A percentile compares a stretch with the other conserved stretches of the same genome.
These are phyloP conservation scores for Dipodomys spectabilis DNA, from an alignment of 2,113 vertebrate species.

Conservation along the genomic window DNA sequence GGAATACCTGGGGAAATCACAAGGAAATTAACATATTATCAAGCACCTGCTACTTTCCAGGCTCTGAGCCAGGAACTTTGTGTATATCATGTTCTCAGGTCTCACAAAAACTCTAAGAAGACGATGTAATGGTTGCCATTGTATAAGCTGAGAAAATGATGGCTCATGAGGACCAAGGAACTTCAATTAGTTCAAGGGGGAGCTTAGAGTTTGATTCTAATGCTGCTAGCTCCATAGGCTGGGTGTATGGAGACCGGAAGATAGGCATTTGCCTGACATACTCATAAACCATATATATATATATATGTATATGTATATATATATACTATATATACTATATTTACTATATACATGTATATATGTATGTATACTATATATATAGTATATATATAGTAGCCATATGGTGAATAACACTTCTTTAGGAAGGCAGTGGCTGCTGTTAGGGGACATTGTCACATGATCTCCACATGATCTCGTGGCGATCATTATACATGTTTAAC, in stretches of 20 bases:
- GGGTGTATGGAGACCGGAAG: not conserved
- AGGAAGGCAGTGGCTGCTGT: not conserved
- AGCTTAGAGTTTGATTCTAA: not conserved
- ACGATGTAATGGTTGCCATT: not conserved
- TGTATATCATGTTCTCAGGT: slow-evolving; percentile 32
- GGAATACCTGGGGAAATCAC: slow-evolving; percentile 20
- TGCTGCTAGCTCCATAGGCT: not conserved
- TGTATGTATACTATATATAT: no score
- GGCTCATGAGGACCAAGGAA: not conserved
- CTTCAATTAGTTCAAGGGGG: not conserved
- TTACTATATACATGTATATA: no score
- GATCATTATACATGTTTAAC: slow-evolving; percentile 18
- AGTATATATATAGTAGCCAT: not conserved
- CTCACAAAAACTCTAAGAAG: not conserved
- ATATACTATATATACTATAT: no score
- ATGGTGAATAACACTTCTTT: not conserved
- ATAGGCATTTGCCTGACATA: not conserved
- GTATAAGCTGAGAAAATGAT: not conserved
- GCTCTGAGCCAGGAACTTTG: slow-evolving; percentile 10
- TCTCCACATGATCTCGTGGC: not conserved
- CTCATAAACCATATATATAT: not conserved
- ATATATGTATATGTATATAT: no score
- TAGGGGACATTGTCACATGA: not conserved
- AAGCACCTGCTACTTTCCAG: slow-evolving; percentile 56
- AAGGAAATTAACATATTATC: slow-evolving; percentile 53